A percentile compares a stretch with the other conserved stretches of the same genome.
Conservation (phyloP, 2,888 invertebrate species). For the Norana najaformis region DNA sequence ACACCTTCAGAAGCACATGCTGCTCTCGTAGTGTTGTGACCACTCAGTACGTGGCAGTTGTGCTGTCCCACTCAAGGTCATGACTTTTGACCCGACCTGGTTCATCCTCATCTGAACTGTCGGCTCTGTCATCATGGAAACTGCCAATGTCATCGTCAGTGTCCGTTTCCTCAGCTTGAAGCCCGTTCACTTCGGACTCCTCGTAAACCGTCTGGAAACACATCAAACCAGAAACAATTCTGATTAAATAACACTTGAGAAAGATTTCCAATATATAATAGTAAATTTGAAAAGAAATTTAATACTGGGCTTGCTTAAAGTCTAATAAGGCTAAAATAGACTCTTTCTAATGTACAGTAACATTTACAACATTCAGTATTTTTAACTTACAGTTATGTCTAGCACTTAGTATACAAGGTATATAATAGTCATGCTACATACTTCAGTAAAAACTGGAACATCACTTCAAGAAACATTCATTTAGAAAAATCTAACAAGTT, state of each 20-base stretch:
- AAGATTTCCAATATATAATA: background rate
- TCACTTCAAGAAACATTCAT: background rate
- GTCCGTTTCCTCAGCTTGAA: constrained; percentile 44
- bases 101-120: constrained; percentile 63
- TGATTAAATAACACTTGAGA: background rate
- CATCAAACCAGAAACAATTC: background rate
- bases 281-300: too few relatives aligned
- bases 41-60: constrained; percentile 42
- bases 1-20: background rate
- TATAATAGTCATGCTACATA: too few relatives aligned
- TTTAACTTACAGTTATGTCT: background rate
- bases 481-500: background rate
- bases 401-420: background rate
- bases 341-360: too few relatives aligned
- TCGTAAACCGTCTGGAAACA: constrained; percentile 27
- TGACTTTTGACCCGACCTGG: constrained; percentile 58
- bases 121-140: constrained; percentile 60
- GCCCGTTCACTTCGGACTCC: constrained; percentile 31
- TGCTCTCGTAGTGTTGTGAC: background rate
- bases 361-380: background rate
- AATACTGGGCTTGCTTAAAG: background rate
- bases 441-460: background rate
- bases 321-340: background rate
- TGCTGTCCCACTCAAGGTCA: constrained; percentile 70
- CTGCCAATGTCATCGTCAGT: constrained; percentile 58